Conservation (phyloP, 1,140 invertebrate species). For the Drosophila murphyi region DNA sequence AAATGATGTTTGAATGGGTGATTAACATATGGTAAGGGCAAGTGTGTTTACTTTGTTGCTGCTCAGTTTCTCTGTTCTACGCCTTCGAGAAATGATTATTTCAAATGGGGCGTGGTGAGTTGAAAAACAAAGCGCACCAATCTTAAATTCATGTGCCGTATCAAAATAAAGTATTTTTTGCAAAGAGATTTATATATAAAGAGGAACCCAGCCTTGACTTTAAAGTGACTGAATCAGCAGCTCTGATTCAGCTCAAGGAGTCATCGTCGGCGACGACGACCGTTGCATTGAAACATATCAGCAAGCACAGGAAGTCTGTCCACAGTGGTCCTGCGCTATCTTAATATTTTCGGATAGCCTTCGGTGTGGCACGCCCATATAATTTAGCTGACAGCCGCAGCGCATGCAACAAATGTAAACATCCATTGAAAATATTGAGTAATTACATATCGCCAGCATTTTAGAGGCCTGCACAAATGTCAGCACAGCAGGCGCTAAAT, state of each 20-base stretch:
- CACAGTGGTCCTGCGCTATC: conserved; percentile 17
- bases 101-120: conserved; percentile 9
- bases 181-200: not conserved
- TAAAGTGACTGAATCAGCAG: conserved; percentile 1
- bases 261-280: conserved; percentile 20
- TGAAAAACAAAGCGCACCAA: conserved; percentile 7
- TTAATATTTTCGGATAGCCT: conserved; percentile 23
- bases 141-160: conserved; percentile 2
- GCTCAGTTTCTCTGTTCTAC: not conserved
- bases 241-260: conserved; percentile 32
- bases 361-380: conserved; percentile 50
- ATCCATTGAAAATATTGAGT: conserved; percentile 43
- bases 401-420: conserved; percentile 38
- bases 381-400: conserved; percentile 16
- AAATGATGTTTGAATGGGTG: conserved; percentile 66
- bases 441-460: conserved; percentile 57
- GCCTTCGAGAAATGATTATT: conserved; percentile 8
- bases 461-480: conserved; percentile 1
- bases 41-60: conserved; percentile 14
- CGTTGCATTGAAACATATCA: conserved; percentile 30
- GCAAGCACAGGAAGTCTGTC: conserved; percentile 52
- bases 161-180: not conserved
- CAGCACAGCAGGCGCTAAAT: not conserved
- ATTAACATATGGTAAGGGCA: conserved; percentile 65
- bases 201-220: not conserved